Evolutionary conservation across 2,113 vertebrate genomes (phyloP), one percentile per base, ranked within the genome.

Genomic region (Spermophilus dauricus): DNA sequence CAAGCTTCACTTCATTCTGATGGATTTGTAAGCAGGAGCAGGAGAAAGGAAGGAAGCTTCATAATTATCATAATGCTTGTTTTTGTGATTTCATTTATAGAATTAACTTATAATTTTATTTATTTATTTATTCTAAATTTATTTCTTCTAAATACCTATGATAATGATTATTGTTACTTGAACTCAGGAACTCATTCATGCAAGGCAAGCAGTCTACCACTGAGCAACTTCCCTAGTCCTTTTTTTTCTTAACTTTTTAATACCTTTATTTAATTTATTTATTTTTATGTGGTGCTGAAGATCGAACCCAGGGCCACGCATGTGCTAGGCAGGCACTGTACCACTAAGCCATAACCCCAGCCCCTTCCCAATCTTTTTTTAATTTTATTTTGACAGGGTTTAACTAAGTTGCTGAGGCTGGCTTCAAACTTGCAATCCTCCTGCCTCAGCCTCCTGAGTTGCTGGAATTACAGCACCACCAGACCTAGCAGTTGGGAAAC

Each of bases 71-170:
- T 26, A 11, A 13, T 39, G 34, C 39, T 83, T 86, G 37, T 51
- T 89, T 94, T 92, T 78, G 4, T 96, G 53, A 53, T 76, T 77
- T 94, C 73, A 75, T 16, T 3, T 87, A 32, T 37, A 28, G 32
- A 75, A 53, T 93, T 76, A 78, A 61, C 58, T 75, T 77, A 30
- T 72, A 69, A 83, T 69, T 94, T 93, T 42, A 42, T 42, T 42
- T 42, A 42, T 42, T 42, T 42, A 85, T 39, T 67, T 72, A 37
- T 89, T 39, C 5, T 34, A 69, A 89, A 16, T 39, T 39, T 39
- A 85, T 39, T 67, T 72, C 34, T 89, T 48, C 5, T 34, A 69
- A 89, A 16, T 39, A 20, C 65, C 58, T 37, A 3, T 42, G 56
- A 26, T n/a, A 30, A 70, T 83, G n/a, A 26, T 58, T 42, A 58